phyloP scores from a whole-genome alignment of 2,797 vertebrate species.

The Silurus lanzhouensis region DNA sequence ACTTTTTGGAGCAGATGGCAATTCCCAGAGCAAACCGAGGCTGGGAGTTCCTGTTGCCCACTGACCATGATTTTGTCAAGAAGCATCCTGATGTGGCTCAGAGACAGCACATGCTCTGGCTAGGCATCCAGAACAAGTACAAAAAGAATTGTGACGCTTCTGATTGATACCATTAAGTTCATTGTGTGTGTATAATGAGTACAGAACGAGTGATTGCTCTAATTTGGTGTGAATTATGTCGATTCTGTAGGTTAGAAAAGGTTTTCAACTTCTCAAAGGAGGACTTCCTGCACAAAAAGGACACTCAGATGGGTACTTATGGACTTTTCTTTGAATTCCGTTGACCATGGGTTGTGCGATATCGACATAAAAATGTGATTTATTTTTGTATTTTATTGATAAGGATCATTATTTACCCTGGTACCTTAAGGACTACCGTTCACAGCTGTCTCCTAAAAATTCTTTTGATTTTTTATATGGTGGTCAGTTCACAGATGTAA shows the following conservation, averaged over 20 bases:
- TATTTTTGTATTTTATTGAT: too few relatives aligned
- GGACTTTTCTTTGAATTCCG: not conserved
- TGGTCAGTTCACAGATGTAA: too few relatives aligned
- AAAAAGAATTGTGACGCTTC: slow-evolving; percentile 34
- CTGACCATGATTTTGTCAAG: slow-evolving; percentile 87
- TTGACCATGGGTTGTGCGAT: not conserved
- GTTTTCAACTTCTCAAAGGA: slow-evolving; percentile 93
- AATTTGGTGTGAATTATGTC: not conserved
- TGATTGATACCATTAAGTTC: not conserved
- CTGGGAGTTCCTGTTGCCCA: slow-evolving; percentile 94
- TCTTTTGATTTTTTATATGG: too few relatives aligned
- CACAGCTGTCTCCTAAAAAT: too few relatives aligned
- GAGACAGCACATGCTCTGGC: slow-evolving; percentile 97
- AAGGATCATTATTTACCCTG: too few relatives aligned
- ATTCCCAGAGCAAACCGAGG: slow-evolving; percentile 88
- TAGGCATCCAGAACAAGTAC: slow-evolving; percentile 97
- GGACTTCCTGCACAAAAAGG: slow-evolving; percentile 84
- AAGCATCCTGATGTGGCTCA: slow-evolving; percentile 96
- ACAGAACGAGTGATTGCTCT: not conserved
- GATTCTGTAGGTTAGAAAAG: slow-evolving; percentile 87
- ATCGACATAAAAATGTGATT: too few relatives aligned
- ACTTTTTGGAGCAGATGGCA: slow-evolving; percentile 96
- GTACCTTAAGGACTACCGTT: too few relatives aligned
- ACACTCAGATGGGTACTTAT: slow-evolving; percentile 79
- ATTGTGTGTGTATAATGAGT: not conserved